phyloP scores from a whole-genome alignment of 2,113 vertebrate species.

The Zingel zingel region DNA sequence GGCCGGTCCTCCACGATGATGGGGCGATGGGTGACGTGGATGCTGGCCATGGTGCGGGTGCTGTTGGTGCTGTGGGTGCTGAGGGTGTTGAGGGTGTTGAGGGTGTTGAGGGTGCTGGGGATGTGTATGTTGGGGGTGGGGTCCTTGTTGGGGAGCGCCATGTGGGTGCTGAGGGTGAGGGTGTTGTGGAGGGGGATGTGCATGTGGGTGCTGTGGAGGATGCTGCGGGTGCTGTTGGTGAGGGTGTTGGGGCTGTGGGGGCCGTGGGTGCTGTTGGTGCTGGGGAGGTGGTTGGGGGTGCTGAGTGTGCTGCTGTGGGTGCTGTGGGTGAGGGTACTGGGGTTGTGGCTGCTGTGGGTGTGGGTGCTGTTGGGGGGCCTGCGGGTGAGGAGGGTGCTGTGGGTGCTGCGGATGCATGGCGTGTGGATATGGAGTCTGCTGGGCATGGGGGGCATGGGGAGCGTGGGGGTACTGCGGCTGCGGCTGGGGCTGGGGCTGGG shows the following conservation, averaged over 20 bases:
- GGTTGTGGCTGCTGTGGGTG: conserved; percentile 29
- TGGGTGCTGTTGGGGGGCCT: conserved; percentile 47
- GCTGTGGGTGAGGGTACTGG: conserved; percentile 48
- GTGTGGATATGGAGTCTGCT: conserved; percentile 82
- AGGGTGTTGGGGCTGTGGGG: conserved; percentile 70
- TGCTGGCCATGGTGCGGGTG: conserved; percentile 78
- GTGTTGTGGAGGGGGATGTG: conserved; percentile 69
- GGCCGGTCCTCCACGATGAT: conserved; percentile 80
- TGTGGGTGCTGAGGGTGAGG: conserved; percentile 77
- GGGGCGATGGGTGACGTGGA: conserved; percentile 78
- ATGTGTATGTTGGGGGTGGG: conserved; percentile 72
- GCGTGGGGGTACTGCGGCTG: conserved; percentile 88
- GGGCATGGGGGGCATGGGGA: conserved; percentile 79
- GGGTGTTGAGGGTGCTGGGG: conserved; percentile 50
- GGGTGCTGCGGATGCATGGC: conserved; percentile 66
- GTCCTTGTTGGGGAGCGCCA: conserved; percentile 70
- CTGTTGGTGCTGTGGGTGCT: conserved; percentile 69
- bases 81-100: conserved; percentile 50
- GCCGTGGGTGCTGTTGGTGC: conserved; percentile 73
- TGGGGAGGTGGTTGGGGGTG: conserved; percentile 68
- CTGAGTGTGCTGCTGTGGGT: conserved; percentile 60
- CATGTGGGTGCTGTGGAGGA: conserved; percentile 73
- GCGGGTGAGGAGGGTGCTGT: conserved; percentile 55
- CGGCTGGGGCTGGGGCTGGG: conserved; percentile 85
- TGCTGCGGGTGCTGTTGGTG: conserved; percentile 73